Evolutionary conservation across 2,113 vertebrate species (phyloP).

Genomic region (Lamprotornis superbus): DNA sequence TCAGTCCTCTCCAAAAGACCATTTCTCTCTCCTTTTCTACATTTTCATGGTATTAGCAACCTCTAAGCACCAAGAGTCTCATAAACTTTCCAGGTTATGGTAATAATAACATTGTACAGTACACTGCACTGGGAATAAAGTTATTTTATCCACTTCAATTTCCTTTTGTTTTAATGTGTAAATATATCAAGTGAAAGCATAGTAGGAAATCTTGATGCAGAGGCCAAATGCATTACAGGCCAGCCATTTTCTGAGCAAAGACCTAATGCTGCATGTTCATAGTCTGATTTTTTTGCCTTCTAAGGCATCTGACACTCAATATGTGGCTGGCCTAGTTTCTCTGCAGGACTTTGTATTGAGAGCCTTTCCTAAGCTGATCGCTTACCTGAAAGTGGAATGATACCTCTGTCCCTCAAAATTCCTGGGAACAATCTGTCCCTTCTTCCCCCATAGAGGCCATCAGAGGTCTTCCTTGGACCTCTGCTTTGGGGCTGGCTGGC

Average conservation of each 20-base stretch:
- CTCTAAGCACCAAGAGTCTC: slow-evolving; percentile 31
- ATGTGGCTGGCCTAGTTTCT: not conserved
- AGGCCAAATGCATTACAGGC: not conserved
- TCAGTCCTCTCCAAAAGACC: not conserved
- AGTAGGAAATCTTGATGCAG: not conserved
- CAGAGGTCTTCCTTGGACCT: not conserved
- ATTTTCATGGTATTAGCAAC: slow-evolving; percentile 32
- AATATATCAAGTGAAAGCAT: slow-evolving; percentile 29
- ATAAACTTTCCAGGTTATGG: slow-evolving; percentile 48
- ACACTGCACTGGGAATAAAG: slow-evolving; percentile 50
- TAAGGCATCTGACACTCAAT: not conserved
- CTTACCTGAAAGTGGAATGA: not conserved
- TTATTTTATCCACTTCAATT: slow-evolving; percentile 57
- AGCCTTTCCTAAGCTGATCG: not conserved
- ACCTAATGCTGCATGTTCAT: not conserved
- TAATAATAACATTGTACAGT: slow-evolving; percentile 51
- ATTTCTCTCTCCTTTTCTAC: not conserved
- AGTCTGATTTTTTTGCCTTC: not conserved
- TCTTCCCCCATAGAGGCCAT: not conserved
- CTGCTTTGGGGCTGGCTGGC: not conserved
- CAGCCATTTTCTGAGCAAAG: not conserved
- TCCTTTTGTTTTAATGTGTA: slow-evolving; percentile 54
- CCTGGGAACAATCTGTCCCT: not conserved
- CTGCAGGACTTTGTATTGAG: not conserved
- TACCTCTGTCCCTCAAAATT: not conserved